Evolutionary conservation across 2,113 vertebrate species (phyloP).

Genomic region (Tyrannus savana): DNA sequence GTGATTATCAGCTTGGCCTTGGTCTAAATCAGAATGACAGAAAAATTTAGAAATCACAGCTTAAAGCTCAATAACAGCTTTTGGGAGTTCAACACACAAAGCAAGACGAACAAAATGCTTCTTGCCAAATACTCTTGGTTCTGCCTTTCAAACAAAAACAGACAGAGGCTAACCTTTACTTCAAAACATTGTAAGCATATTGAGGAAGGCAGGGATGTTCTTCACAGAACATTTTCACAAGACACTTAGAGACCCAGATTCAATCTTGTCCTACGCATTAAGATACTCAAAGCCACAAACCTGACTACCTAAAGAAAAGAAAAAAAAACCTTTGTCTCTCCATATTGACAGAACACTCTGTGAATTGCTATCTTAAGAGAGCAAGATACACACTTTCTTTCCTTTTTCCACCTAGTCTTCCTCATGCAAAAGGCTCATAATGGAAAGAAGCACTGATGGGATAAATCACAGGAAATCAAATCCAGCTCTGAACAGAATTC

Average conservation of each 20-base stretch:
- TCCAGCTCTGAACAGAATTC: background rate
- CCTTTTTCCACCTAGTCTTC: background rate
- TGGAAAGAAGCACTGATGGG: background rate
- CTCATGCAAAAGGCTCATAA: background rate
- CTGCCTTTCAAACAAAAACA: background rate
- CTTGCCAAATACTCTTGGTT: background rate
- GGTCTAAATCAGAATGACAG: background rate
- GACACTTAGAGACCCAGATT: background rate
- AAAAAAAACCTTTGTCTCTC: background rate
- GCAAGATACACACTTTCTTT: background rate
- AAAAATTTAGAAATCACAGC: background rate
- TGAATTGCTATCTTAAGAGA: background rate
- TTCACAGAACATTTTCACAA: background rate
- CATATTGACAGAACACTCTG: background rate
- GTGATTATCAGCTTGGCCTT: background rate
- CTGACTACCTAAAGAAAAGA: background rate
- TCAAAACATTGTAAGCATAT: background rate
- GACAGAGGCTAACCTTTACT: background rate
- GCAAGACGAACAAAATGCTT: background rate
- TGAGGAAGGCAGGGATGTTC: background rate
- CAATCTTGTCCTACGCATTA: background rate
- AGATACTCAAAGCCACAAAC: background rate
- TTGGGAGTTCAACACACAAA: background rate
- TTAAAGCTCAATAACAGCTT: background rate
- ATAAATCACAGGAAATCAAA: background rate